phyloP scores from a whole-genome alignment of 1,140 invertebrate species.

The Zelostemma sp. region DNA sequence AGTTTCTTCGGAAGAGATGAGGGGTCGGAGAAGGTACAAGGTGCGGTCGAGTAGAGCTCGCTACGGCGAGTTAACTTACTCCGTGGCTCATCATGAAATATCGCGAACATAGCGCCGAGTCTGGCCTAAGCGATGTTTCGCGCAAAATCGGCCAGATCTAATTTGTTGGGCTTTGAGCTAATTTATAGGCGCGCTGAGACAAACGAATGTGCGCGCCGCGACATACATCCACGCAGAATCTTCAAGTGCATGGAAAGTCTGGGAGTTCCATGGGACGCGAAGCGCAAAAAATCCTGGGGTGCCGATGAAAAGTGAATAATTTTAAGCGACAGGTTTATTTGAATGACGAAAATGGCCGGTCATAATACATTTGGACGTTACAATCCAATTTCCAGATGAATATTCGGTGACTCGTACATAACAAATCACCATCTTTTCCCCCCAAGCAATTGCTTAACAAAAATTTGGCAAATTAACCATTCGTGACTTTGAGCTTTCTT shows the following conservation, averaged over 20 bases:
- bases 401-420: no score
- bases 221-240: neutral
- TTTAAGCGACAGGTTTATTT: no score
- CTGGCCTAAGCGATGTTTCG: slow-evolving; percentile 53
- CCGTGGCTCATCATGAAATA: slow-evolving; percentile 55
- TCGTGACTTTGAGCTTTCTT: neutral
- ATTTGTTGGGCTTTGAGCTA: slow-evolving; percentile 56
- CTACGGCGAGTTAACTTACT: slow-evolving; percentile 50
- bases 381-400: no score
- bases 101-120: slow-evolving; percentile 46
- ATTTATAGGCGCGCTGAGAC: slow-evolving; percentile 44
- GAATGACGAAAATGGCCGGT: no score
- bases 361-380: no score
- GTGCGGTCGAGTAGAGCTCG: slow-evolving; percentile 39
- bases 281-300: no score
- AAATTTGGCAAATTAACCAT: neutral
- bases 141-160: slow-evolving; percentile 54
- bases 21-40: slow-evolving; percentile 50
- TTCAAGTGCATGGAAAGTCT: neutral
- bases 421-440: no score
- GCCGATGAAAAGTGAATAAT: no score
- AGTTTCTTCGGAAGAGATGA: slow-evolving; percentile 25
- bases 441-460: no score
- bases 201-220: slow-evolving; percentile 16
- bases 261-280: no score